Evolutionary conservation across 2,113 vertebrate species (phyloP).

Genomic region (Triplophysa tibetana): DNA sequence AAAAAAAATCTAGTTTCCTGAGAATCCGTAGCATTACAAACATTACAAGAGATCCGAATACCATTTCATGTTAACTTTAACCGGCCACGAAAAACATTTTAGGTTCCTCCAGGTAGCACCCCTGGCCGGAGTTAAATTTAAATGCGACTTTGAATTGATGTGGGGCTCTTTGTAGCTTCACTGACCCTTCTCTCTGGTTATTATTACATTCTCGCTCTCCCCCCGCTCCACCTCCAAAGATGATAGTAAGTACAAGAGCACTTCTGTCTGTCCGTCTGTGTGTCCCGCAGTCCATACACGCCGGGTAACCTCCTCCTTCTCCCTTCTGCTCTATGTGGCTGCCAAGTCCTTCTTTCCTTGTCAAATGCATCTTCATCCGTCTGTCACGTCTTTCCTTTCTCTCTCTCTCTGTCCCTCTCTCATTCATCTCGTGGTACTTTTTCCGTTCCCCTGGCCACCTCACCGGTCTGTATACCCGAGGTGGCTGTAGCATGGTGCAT

Average conservation of each 20-base stretch:
- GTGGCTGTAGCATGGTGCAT: slow-evolving; percentile 80
- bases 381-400: slow-evolving; percentile 62
- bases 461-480: slow-evolving; percentile 55
- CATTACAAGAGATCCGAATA: no score
- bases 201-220: slow-evolving; percentile 79
- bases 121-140: slow-evolving; percentile 22
- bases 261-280: slow-evolving; percentile 88
- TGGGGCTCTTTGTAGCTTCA: slow-evolving; percentile 80
- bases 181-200: slow-evolving; percentile 82
- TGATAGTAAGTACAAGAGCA: slow-evolving; percentile 98
- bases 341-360: slow-evolving; percentile 64
- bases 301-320: slow-evolving; percentile 69
- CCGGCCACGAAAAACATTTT: no score
- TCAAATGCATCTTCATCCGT: slow-evolving; percentile 54
- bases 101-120: neutral
- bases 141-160: slow-evolving; percentile 67
- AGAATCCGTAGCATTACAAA: no score
- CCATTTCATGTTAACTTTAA: no score
- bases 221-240: slow-evolving; percentile 80
- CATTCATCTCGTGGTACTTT: slow-evolving; percentile 34
- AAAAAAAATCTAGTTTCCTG: no score
- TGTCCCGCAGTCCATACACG: slow-evolving; percentile 85
- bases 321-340: slow-evolving; percentile 83
- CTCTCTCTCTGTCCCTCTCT: slow-evolving; percentile 37
- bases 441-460: slow-evolving; percentile 39